Base-by-base conservation (phyloP, 1,140 invertebrate species). In the Babylonia areolata region DNA sequence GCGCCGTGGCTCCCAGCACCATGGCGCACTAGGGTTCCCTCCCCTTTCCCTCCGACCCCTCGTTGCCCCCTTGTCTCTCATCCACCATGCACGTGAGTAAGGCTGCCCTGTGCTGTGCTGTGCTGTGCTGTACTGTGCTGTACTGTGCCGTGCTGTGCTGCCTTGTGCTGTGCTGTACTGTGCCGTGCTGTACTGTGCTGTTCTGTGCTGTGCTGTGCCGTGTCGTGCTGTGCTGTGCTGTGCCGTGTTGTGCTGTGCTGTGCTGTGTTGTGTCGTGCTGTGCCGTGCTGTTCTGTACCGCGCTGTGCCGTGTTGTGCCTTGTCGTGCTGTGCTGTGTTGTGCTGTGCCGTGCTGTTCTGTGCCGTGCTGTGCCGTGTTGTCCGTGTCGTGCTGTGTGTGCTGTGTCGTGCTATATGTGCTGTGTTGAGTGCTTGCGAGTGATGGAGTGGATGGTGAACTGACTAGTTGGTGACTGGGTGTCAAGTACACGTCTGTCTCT, bases 1-100 rank as follows among this genome's bases (percentile, higher is more conserved):
- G 92, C 31, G 91, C 91, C 31, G 87, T 91, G 31, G 91, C 89
- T 28, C 92, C 93, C 31, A 93, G 91, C 88, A 93, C 91, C 87
- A 81, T 93, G 86, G 90, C 92, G 71, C 93, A 93, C 83, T 93
- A 51, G 15, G 28, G 11, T n/a, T 28, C 37, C 15, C 77, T 3
- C 77, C 39, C n/a, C n/a, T n/a, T n/a, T n/a, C n/a, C n/a, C n/a
- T n/a, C n/a, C n/a, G n/a, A n/a, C n/a, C n/a, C n/a, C 3, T 17
- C 6, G 31, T 40, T 9, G 17, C 11, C n/a, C 12, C 77, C 40
- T 42, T 73, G 1, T 35, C 11, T 20, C 35, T 73, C 12, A 17
- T 9, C 11, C 71, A n/a, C 6, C 5, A 9, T 20, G 12, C 35
- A 15, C 71, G 71, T 37, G 31, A 73, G 71, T 37, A 33, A 6